phyloP scores from a whole-genome alignment of 2,888 invertebrate species.

The Drosophila mimetica region DNA sequence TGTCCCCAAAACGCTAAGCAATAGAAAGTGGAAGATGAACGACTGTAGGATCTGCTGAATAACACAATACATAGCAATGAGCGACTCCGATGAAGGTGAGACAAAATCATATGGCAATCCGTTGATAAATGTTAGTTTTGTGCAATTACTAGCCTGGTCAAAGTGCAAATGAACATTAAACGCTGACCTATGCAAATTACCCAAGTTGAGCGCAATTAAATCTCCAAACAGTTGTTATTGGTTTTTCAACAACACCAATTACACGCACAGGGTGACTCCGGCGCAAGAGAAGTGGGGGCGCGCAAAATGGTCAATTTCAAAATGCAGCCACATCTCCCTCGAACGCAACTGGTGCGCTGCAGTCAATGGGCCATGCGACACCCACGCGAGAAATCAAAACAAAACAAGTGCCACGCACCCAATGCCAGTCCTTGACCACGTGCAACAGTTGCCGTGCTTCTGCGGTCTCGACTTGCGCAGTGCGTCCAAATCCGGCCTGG shows the following conservation, averaged over 20 bases:
- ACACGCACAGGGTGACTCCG: conserved; percentile 16
- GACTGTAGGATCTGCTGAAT: background rate
- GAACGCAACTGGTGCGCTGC: conserved; percentile 37
- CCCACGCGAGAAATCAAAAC: conserved; percentile 7
- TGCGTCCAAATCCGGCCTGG: conserved; percentile 46
- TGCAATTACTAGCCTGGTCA: background rate
- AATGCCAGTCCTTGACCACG: conserved; percentile 44
- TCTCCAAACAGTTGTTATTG: conserved; percentile 24
- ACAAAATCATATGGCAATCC: background rate
- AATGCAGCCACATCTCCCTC: background rate
- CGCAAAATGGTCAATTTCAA: conserved; percentile 20
- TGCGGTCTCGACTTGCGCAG: conserved; percentile 77
- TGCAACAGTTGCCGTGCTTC: conserved; percentile 74
- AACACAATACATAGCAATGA: conserved; percentile 49
- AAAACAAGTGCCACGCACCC: conserved; percentile 24
- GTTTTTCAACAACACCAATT: conserved; percentile 30
- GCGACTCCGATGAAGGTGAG: conserved; percentile 73
- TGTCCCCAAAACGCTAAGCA: background rate
- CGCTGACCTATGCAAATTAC: background rate
- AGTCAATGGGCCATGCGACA: conserved; percentile 32
- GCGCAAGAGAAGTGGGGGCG: conserved; percentile 12
- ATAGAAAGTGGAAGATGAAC: background rate
- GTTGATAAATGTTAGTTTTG: background rate
- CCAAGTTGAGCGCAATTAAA: conserved; percentile 1
- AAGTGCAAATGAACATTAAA: background rate